Evolutionary conservation across 2,797 vertebrate species (phyloP).

Genomic region (Hybognathus amarus): DNA sequence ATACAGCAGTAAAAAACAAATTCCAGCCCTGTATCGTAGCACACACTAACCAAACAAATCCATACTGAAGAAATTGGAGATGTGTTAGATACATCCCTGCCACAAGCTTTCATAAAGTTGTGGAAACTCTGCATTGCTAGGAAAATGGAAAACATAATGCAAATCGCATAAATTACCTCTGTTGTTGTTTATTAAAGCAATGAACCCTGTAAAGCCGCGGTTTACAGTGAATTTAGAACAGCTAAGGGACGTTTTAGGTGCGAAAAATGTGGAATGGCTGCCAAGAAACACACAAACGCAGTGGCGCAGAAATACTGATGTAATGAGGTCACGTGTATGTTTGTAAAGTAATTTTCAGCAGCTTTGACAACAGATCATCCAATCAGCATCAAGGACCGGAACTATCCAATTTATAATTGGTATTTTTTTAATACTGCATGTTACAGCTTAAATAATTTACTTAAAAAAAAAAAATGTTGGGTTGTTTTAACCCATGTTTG

Average conservation of each 20-base stretch:
- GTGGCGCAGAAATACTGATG: neutral
- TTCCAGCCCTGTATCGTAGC: neutral
- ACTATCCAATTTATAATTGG: neutral
- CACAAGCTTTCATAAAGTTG: neutral
- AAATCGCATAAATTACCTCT: neutral
- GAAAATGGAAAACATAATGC: neutral
- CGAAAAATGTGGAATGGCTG: neutral
- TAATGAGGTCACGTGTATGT: neutral
- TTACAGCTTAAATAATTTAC: neutral
- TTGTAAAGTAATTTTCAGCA: neutral
- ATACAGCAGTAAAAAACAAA: constrained; percentile 14
- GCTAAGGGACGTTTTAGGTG: neutral
- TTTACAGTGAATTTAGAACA: neutral
- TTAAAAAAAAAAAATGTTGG: too few species aligned
- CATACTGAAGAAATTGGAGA: neutral
- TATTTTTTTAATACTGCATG: neutral
- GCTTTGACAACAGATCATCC: neutral
- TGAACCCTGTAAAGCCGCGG: neutral
- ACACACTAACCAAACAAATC: constrained; percentile 18
- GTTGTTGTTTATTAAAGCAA: neutral
- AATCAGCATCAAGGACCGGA: neutral
- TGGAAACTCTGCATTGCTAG: neutral
- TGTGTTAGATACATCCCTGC: neutral
- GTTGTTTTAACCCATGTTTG: too few species aligned
- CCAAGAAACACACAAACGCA: neutral